A percentile compares a stretch with the other conserved stretches of the same genome.
Conservation (phyloP, 1,140 invertebrate species). For the Brachionus koreanus region DNA sequence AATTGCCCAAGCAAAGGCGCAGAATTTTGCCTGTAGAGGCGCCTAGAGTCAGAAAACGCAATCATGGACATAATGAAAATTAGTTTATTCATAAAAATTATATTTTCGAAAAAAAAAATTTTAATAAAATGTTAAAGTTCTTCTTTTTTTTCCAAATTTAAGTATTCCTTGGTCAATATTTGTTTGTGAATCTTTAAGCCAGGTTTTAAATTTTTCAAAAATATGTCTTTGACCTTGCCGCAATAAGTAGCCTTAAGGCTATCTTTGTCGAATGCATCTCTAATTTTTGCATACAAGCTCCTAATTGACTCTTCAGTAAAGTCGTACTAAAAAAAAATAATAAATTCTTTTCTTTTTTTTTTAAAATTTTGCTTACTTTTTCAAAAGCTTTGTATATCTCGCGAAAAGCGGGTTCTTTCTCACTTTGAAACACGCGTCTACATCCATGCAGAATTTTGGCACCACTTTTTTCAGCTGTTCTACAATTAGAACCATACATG, state of each 20-base stretch:
- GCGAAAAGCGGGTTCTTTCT: constrained; percentile 80
- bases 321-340: neutral
- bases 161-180: neutral
- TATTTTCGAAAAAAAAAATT: neutral
- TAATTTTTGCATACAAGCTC: neutral
- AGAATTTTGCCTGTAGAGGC: constrained; percentile 39
- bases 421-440: constrained; percentile 74
- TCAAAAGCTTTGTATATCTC: constrained; percentile 70
- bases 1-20: constrained; percentile 41
- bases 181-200: neutral
- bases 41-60: constrained; percentile 24
- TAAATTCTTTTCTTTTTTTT: neutral
- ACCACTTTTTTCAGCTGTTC: constrained; percentile 70
- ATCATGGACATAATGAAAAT: neutral
- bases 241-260: constrained; percentile 1
- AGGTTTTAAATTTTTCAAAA: constrained; percentile 9
- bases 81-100: neutral
- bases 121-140: too few relatives aligned
- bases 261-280: neutral
- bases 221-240: constrained; percentile 13
- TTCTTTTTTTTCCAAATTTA: neutral
- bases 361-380: constrained; percentile 58
- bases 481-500: constrained; percentile 80
- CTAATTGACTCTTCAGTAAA: constrained; percentile 16
- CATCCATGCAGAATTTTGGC: constrained; percentile 82